These are phyloP conservation scores for Struthidea cinerea DNA, from an alignment of 2,113 vertebrate genomes.

Conservation along the genomic window DNA sequence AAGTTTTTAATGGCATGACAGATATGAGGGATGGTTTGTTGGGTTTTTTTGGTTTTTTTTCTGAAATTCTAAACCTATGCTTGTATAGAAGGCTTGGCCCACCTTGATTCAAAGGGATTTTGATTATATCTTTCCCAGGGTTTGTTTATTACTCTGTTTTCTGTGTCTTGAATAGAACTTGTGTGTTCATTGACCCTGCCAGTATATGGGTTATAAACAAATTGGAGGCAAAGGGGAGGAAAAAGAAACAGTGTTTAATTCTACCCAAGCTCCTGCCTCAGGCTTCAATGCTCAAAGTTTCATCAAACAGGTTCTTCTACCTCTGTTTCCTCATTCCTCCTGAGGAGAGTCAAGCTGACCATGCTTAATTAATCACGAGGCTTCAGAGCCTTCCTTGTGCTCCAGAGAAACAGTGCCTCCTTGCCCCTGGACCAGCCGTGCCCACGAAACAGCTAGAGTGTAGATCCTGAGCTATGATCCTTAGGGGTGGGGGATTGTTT, in stretches of 20 bases:
- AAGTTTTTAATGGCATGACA: neutral
- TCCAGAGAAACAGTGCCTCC: neutral
- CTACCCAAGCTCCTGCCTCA: neutral
- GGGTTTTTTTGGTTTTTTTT: neutral
- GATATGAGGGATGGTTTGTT: neutral
- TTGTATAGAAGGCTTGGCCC: neutral
- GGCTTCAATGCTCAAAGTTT: conserved; percentile 15
- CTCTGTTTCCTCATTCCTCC: conserved; percentile 55
- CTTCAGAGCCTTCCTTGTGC: neutral
- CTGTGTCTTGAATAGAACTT: neutral
- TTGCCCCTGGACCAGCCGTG: neutral
- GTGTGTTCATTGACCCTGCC: neutral
- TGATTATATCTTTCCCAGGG: neutral
- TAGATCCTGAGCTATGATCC: neutral
- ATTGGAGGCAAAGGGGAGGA: neutral
- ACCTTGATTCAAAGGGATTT: neutral
- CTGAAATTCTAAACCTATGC: neutral
- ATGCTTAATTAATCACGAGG: neutral
- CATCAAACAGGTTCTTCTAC: conserved; percentile 59
- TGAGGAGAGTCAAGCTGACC: conserved; percentile 36
- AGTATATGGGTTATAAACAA: neutral
- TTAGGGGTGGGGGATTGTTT: neutral
- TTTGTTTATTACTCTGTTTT: neutral
- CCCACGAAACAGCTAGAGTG: neutral
- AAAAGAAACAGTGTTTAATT: conserved; percentile 29